Evolutionary conservation across 2,888 invertebrate genomes (phyloP).

Genomic region (Drosophila affinis): DNA sequence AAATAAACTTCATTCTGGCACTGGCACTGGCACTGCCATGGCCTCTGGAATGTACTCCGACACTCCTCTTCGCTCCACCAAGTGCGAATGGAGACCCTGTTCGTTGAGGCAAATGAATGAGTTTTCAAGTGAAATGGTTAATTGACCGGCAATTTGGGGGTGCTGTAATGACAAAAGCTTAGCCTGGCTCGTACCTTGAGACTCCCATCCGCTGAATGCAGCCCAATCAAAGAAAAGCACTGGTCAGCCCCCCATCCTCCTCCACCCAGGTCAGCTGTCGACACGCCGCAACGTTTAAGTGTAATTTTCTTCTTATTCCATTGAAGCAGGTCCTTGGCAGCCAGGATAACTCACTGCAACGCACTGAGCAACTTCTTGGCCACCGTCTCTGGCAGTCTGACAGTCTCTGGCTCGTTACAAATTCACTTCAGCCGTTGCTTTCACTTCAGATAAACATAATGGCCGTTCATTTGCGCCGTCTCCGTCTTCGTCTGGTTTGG

Average conservation of each 20-base stretch:
- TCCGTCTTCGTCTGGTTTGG: slow-evolving; percentile 6
- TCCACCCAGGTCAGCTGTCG: slow-evolving; percentile 43
- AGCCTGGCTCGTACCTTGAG: neutral
- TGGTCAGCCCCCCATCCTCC: slow-evolving; percentile 41
- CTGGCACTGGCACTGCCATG: slow-evolving; percentile 9
- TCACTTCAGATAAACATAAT: slow-evolving; percentile 81
- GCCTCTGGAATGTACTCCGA: slow-evolving; percentile 1
- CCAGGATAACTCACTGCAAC: slow-evolving; percentile 67
- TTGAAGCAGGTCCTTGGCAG: slow-evolving; percentile 79
- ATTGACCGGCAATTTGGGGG: slow-evolving; percentile 42
- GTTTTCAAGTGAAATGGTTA: slow-evolving; percentile 49
- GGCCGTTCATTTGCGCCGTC: slow-evolving; percentile 79
- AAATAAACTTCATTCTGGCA: slow-evolving; percentile 66
- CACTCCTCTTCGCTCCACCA: neutral
- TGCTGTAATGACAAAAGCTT: neutral
- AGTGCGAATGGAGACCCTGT: neutral
- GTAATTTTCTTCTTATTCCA: slow-evolving; percentile 80
- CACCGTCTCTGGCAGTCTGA: neutral
- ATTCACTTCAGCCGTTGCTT: slow-evolving; percentile 76
- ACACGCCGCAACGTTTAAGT: slow-evolving; percentile 78
- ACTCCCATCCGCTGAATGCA: slow-evolving; percentile 44
- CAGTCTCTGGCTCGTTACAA: slow-evolving; percentile 64
- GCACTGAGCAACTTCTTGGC: slow-evolving; percentile 52
- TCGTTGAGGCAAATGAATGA: slow-evolving; percentile 34
- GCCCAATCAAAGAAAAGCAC: slow-evolving; percentile 60